phyloP scores from a whole-genome alignment of 2,888 invertebrate species.

The Meloe dianella region DNA sequence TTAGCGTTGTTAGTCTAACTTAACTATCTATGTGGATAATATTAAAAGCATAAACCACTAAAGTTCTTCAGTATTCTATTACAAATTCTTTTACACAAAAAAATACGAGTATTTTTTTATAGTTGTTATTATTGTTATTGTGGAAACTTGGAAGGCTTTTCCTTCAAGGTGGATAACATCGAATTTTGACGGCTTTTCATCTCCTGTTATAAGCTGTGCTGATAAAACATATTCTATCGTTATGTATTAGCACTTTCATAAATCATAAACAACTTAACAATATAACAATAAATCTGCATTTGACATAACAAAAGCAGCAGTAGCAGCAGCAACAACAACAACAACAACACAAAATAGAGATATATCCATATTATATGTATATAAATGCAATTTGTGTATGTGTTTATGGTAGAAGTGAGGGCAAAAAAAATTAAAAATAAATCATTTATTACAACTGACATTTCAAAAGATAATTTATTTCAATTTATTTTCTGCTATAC shows the following conservation, averaged over 20 bases:
- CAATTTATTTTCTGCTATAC: conserved; percentile 36
- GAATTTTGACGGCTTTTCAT: conserved; percentile 26
- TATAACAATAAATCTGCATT: conserved; percentile 34
- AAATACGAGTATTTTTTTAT: background rate
- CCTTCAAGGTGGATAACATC: conserved; percentile 6
- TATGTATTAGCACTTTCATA: conserved; percentile 28
- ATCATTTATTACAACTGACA: conserved; percentile 40
- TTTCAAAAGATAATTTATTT: conserved; percentile 41
- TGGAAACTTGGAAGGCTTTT: background rate
- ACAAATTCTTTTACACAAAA: background rate
- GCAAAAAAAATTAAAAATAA: conserved; percentile 23
- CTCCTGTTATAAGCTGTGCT: conserved; percentile 17
- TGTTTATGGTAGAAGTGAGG: background rate
- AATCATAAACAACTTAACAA: conserved; percentile 34
- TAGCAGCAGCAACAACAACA: background rate
- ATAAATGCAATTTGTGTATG: conserved; percentile 8
- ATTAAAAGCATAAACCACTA: background rate
- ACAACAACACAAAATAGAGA: background rate
- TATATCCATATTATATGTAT: background rate
- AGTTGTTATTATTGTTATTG: background rate
- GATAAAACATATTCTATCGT: conserved; percentile 25
- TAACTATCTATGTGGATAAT: background rate
- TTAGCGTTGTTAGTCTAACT: background rate
- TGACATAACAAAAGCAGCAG: conserved; percentile 33
- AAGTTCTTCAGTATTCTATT: background rate